Evolutionary conservation across 35 echinoderm and acorn worm species (phyloP).

Genomic region (Apostichopus californicus): DNA sequence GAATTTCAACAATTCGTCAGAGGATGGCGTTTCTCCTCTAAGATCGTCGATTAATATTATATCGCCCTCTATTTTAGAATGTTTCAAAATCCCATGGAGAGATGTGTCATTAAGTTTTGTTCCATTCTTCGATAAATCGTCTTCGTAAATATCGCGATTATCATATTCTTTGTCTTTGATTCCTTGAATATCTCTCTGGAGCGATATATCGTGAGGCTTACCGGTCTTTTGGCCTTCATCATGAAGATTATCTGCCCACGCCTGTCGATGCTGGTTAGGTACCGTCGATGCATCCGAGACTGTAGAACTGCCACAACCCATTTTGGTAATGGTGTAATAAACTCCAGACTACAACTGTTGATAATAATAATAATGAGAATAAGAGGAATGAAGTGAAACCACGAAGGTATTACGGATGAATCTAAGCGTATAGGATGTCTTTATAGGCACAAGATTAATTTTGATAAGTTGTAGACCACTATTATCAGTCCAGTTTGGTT

Average conservation of each 20-base stretch:
- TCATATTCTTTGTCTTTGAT: neutral
- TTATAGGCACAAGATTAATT: neutral
- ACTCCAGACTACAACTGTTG: neutral
- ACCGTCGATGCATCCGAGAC: neutral
- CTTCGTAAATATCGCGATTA: neutral
- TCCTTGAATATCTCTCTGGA: neutral
- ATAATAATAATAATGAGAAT: neutral
- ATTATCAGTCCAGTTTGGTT: too few species aligned
- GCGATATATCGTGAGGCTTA: neutral
- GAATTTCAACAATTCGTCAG: neutral
- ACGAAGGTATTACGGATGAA: neutral
- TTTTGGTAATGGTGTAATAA: neutral
- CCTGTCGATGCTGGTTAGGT: neutral
- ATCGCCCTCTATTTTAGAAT: conserved; percentile 20
- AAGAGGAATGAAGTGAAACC: neutral
- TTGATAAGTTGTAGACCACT: neutral
- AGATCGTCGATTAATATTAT: neutral
- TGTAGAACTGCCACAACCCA: conserved; percentile 7
- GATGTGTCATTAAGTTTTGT: neutral
- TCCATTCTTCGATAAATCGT: neutral
- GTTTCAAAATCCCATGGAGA: neutral
- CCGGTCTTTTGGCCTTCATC: neutral
- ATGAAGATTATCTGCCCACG: neutral
- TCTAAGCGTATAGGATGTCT: neutral
- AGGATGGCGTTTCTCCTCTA: too few species aligned